These are phyloP conservation scores for Eupithecia exiguata DNA, from an alignment of 2,888 invertebrate species.

Conservation along the genomic window DNA sequence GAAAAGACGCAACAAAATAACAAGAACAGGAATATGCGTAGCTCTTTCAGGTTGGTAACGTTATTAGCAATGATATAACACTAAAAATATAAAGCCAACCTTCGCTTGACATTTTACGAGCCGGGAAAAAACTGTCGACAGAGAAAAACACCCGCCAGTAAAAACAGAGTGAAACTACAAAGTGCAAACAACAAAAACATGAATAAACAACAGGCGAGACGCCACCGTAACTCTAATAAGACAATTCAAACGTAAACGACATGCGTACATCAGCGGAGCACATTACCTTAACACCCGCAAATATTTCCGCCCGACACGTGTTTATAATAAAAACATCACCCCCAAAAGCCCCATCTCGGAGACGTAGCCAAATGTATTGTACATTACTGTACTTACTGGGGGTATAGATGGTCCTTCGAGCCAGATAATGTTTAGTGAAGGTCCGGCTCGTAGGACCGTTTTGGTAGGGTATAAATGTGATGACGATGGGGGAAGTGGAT, in stretches of 20 bases:
- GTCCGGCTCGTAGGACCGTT: slow-evolving; percentile 28
- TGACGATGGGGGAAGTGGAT: slow-evolving; percentile 18
- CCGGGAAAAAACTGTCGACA: neutral
- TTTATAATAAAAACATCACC: slow-evolving; percentile 81
- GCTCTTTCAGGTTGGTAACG: neutral
- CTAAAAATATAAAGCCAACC: slow-evolving; percentile 8
- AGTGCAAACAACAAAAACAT: slow-evolving; percentile 41
- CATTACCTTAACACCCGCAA: slow-evolving; percentile 69
- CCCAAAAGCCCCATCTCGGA: slow-evolving; percentile 49
- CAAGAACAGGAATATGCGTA: neutral
- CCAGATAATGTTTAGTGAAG: slow-evolving; percentile 13
- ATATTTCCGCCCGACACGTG: slow-evolving; percentile 73
- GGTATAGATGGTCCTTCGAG: slow-evolving; percentile 19
- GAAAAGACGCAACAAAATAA: neutral
- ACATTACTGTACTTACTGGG: slow-evolving; percentile 26
- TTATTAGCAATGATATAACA: slow-evolving; percentile 5
- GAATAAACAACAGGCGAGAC: slow-evolving; percentile 39
- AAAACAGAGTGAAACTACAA: slow-evolving; percentile 37
- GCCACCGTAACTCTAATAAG: slow-evolving; percentile 52
- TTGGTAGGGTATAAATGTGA: slow-evolving; percentile 22
- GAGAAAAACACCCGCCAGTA: slow-evolving; percentile 19
- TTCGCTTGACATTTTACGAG: slow-evolving; percentile 14
- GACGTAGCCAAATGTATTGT: slow-evolving; percentile 40
- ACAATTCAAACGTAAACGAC: slow-evolving; percentile 64
- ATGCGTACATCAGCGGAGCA: slow-evolving; percentile 62